phyloP scores from a whole-genome alignment of 2,888 invertebrate genomes.

The Salticus scenicus region DNA sequence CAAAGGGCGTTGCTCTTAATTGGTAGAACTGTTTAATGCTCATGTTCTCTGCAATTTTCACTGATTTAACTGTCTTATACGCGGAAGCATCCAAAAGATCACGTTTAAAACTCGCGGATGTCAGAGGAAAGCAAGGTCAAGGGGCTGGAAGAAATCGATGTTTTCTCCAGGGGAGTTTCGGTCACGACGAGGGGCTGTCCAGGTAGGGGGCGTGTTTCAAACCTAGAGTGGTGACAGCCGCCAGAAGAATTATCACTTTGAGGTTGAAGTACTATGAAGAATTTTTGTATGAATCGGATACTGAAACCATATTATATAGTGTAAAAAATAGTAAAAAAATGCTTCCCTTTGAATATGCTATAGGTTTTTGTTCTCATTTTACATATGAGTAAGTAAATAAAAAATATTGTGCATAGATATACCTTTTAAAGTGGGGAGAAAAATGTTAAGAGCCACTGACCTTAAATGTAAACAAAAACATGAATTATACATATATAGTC shows the following conservation, averaged over 20 bases:
- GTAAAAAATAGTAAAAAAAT: too few species aligned
- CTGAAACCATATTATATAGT: too few species aligned
- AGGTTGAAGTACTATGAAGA: background rate
- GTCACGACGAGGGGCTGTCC: constrained; percentile 35
- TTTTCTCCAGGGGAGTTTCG: constrained; percentile 22
- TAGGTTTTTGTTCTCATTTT: too few species aligned
- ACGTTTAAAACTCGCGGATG: constrained; percentile 14
- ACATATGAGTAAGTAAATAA: too few species aligned
- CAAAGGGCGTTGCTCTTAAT: background rate
- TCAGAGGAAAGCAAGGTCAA: constrained; percentile 57
- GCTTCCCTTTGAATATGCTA: too few species aligned
- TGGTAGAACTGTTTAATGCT: background rate
- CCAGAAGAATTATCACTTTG: constrained; percentile 28
- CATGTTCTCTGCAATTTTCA: background rate
- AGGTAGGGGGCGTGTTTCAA: constrained; percentile 46
- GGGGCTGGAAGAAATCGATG: constrained; percentile 29
- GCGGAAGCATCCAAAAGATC: constrained; percentile 1
- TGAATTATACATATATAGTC: too few species aligned
- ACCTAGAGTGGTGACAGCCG: constrained; percentile 59
- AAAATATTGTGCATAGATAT: too few species aligned
- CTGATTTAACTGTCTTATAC: constrained; percentile 9
- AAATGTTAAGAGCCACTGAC: too few species aligned
- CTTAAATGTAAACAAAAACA: too few species aligned
- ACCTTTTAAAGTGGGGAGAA: too few species aligned
- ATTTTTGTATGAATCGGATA: too few species aligned